Evolutionary conservation across 1,140 invertebrate genomes (phyloP), one percentile per base, ranked within the genome.

Genomic region (Saxidomus purpurata): DNA sequence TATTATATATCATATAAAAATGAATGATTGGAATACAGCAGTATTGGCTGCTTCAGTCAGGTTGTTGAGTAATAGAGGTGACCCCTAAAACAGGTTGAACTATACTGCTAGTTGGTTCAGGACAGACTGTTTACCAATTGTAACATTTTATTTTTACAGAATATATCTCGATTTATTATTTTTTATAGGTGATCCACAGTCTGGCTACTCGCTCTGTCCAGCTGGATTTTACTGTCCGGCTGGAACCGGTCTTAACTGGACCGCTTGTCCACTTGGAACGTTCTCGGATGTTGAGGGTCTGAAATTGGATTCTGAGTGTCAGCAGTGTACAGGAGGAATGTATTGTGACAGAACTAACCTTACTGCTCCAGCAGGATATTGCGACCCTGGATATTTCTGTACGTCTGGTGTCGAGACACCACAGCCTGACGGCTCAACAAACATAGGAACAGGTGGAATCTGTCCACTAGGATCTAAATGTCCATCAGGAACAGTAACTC

Each of bases 311-410:
- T 87, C 87, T 15, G 92, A 94, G 36, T 95, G 95, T 80, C 91
- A 91, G 82, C 90, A 92, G 59, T 95, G 95, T 90, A 87, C 90
- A n/a, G 93, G 93, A 19, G 94, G 94, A 47, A 89, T 89, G 85
- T 95, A 92, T 89, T 95, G 95, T 92, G 93, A 95, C 63, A 79
- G 77, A 6, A 94, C 92, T 19, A 94, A 94, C 74, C 91, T 95
- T 38, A 94, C 94, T 3, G 88, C 92, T 9, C 94, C 95, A 6
- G 91, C 90, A 15, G 94, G 90, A 19, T 63, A 90, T 31, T 95
- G 95, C 83, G 90, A 90, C 34, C 85, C 93, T 38, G 95, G 93
- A 19, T 94, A 91, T 81, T 94, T 92, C 89, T 95, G 95, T 84
- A 93, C 93, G 13, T 55, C 84, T 36, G 95, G 94, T 28, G 93